These are phyloP conservation scores for Cherax quadricarinatus DNA, from an alignment of 1,140 invertebrate species.

Conservation along the genomic window DNA sequence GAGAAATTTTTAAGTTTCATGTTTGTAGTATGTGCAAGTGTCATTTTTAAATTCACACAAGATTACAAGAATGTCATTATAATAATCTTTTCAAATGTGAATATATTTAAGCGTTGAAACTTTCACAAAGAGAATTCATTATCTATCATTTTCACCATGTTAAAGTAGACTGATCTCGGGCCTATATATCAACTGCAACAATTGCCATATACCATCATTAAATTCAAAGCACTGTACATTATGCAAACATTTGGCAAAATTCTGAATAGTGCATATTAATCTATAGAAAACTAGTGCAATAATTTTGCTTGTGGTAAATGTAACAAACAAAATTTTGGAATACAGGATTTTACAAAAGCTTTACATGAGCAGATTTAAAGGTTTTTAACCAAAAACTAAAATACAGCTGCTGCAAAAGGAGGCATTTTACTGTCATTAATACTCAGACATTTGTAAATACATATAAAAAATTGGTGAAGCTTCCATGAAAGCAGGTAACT, in stretches of 20 bases:
- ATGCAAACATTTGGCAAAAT: not conserved
- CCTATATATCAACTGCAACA: not conserved
- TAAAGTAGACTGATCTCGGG: not conserved
- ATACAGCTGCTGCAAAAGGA: slow-evolving; percentile 1
- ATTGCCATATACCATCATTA: not conserved
- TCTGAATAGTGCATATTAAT: not conserved
- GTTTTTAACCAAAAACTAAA: not conserved
- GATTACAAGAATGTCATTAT: no score
- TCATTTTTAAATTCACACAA: no score
- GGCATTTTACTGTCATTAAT: not conserved
- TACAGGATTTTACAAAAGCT: not conserved
- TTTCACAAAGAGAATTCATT: no score
- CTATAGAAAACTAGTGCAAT: not conserved
- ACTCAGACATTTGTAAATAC: not conserved
- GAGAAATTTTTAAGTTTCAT: no score
- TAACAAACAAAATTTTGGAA: not conserved
- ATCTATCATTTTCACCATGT: no score
- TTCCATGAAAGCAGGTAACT: not conserved
- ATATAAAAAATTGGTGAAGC: not conserved
- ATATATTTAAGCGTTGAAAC: no score
- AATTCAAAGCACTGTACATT: slow-evolving; percentile 8
- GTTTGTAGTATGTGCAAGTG: no score
- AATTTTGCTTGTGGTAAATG: not conserved
- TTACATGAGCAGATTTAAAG: not conserved
- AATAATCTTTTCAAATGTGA: no score